Evolutionary conservation across 2,797 vertebrate genomes (phyloP).

Genomic region (Pseudochirops cupreus): DNA sequence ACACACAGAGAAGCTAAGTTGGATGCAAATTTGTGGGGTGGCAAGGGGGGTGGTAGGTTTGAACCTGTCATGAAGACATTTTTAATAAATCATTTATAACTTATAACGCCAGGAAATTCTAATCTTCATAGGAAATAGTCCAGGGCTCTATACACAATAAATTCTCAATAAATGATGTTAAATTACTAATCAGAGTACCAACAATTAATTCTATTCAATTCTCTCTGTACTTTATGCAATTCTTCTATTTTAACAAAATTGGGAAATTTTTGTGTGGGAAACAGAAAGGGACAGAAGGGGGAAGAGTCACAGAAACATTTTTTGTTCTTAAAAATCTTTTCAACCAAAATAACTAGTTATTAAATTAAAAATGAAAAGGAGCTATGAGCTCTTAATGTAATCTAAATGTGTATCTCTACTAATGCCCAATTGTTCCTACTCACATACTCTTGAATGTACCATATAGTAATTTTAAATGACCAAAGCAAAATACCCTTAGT

Average conservation of each 20-base stretch:
- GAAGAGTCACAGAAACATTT: background rate
- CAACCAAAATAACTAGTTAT: background rate
- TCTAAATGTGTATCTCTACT: slow-evolving; percentile 2
- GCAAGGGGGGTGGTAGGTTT: background rate
- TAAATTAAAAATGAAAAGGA: slow-evolving; percentile 15
- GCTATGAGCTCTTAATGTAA: background rate
- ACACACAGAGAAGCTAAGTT: background rate
- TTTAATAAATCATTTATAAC: background rate
- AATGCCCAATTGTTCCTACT: background rate
- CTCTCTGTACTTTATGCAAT: background rate
- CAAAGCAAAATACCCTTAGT: background rate
- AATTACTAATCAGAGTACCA: background rate
- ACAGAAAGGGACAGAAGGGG: background rate
- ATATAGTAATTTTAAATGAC: background rate
- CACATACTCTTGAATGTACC: background rate
- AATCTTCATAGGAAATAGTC: background rate
- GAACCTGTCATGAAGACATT: background rate
- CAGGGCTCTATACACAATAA: background rate
- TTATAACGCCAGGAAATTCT: background rate
- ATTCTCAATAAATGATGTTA: slow-evolving; percentile 9
- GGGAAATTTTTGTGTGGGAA: background rate
- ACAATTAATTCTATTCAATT: background rate
- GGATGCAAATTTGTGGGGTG: background rate
- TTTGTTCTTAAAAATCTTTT: background rate
- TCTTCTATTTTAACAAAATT: background rate